These are phyloP conservation scores for Megalops atlanticus DNA, from an alignment of 2,113 vertebrate species.

Conservation along the genomic window DNA sequence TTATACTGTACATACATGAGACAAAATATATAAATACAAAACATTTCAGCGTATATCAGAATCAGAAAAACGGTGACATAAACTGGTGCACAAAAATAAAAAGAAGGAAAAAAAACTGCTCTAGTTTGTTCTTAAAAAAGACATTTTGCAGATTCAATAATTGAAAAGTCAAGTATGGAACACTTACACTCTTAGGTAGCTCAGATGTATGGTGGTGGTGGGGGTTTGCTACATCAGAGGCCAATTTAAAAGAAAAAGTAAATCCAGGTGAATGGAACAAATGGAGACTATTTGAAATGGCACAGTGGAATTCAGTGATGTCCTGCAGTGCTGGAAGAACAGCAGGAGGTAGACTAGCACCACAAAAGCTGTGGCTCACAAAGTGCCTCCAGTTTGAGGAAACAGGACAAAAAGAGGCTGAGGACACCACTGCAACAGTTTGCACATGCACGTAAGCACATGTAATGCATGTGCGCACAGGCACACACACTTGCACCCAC, in stretches of 20 bases:
- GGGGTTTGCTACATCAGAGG: constrained; percentile 6
- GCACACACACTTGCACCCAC: neutral
- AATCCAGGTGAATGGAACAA: neutral
- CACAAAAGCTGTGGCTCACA: constrained; percentile 7
- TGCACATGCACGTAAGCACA: neutral
- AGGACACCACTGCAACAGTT: neutral
- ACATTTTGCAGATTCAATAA: too few species aligned
- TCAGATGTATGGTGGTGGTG: too few species aligned
- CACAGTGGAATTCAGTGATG: constrained; percentile 5
- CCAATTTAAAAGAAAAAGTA: neutral
- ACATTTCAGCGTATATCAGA: constrained; percentile 43
- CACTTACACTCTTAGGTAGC: too few species aligned
- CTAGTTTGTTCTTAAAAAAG: constrained; percentile 25
- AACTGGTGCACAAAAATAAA: constrained; percentile 29
- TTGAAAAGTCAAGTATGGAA: too few species aligned
- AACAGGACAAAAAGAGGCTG: neutral
- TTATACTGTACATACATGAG: constrained; percentile 37
- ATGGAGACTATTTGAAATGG: neutral
- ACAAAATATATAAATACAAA: constrained; percentile 41
- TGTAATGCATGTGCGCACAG: neutral
- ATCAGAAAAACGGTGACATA: constrained; percentile 45
- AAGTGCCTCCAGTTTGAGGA: neutral
- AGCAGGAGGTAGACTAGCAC: constrained; percentile 15
- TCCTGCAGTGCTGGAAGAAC: constrained; percentile 16
- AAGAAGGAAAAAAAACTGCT: neutral